Evolutionary conservation across 2,113 vertebrate genomes (phyloP), one percentile per base, ranked within the genome.

Genomic region (Phylloscopus trochiloides): DNA sequence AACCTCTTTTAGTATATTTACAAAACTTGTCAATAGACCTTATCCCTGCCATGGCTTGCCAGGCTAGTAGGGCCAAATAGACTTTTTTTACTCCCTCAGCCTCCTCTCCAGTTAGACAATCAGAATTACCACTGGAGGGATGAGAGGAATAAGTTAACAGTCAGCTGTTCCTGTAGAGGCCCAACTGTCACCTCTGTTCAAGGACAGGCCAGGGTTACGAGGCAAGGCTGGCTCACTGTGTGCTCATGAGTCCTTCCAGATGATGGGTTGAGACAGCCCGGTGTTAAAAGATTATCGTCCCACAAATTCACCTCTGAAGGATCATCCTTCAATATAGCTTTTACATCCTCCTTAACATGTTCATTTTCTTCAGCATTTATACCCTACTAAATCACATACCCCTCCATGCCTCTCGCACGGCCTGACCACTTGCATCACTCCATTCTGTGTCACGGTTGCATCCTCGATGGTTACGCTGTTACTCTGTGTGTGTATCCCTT

Each of bases 111-210:
- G 3, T 51, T 8, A 79, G n/a, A 36, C 28, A 21, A 3, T 31
- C 1, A 0, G 32, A 55, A 63, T 47, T 65, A 14, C 43, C 1
- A 0, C 59, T 43, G 31, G 40, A 48, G 51, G 32, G 67, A 40
- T 7, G 3, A 28, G 52, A 67, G 72, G 62, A 83, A 1, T 38
- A 58, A 77, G 55, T 73, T 54, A 51, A 22, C n/a, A 54, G 54
- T 15, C 57, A 52, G 34, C 29, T 67, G 32, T 21, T 47, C 34
- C 77, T 74, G 68, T 58, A 38, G 59, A 62, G 61, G 21, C 43
- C 22, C 5, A 58, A 20, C 25, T 80, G 58, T 48, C 63, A 10
- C 16, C 59, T 45, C 79, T 31, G 42, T 8, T 38, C 20, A 58
- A 76, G 68, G 65, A 6, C 65, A 71, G 55, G 28, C 5, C 47